These are phyloP conservation scores for Pinna nobilis DNA, from an alignment of 1,140 invertebrate genomes.

Conservation along the genomic window DNA sequence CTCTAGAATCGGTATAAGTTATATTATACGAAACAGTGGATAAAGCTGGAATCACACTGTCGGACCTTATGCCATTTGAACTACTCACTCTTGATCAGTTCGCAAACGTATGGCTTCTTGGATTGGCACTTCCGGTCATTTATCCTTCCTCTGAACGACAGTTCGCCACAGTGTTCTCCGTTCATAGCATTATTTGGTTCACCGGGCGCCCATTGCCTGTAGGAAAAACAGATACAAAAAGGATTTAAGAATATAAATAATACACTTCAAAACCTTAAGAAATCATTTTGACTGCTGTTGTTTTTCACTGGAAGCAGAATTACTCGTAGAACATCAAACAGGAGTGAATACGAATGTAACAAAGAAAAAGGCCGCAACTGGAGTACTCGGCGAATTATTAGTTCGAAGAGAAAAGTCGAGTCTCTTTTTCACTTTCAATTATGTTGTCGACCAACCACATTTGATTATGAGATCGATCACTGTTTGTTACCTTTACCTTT, in stretches of 20 bases:
- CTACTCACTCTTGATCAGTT: slow-evolving; percentile 33
- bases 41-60: too few relatives aligned
- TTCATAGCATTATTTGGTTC: slow-evolving; percentile 42
- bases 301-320: too few relatives aligned
- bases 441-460: not conserved
- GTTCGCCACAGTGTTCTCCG: slow-evolving; percentile 41
- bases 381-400: too few relatives aligned
- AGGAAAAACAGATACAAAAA: not conserved
- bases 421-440: too few relatives aligned
- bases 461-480: not conserved
- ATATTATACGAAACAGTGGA: too few relatives aligned
- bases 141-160: slow-evolving; percentile 35
- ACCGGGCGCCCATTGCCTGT: slow-evolving; percentile 38
- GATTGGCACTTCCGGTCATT: slow-evolving; percentile 42
- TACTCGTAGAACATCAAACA: too few relatives aligned
- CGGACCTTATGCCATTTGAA: slow-evolving; percentile 1
- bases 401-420: too few relatives aligned
- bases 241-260: too few relatives aligned
- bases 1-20: too few relatives aligned
- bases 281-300: not conserved
- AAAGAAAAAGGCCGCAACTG: too few relatives aligned
- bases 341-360: too few relatives aligned
- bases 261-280: not conserved
- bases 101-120: slow-evolving; percentile 41
- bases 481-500: too few relatives aligned